phyloP scores from a whole-genome alignment of 92 coral and sea anemone genomes.

The Epizoanthus stellaris region DNA sequence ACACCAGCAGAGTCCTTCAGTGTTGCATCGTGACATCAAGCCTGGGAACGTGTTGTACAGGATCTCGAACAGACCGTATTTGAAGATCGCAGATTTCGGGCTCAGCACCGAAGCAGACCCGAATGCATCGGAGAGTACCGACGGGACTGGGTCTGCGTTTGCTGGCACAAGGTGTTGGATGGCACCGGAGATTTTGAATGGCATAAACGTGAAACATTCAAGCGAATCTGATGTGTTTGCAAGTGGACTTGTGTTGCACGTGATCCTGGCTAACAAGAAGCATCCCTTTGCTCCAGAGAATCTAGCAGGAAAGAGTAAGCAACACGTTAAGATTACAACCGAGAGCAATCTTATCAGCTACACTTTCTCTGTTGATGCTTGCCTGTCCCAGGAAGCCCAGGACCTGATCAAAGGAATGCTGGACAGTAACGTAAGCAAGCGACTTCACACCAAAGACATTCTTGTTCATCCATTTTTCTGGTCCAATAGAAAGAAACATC shows the following conservation, averaged over 20 bases:
- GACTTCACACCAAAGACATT: neutral
- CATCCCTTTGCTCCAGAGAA: conserved; percentile 11
- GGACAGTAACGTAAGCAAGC: neutral
- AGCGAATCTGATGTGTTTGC: neutral
- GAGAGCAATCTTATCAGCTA: neutral
- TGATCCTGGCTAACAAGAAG: neutral
- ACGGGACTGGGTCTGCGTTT: neutral
- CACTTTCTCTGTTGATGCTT: neutral
- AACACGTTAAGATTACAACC: neutral
- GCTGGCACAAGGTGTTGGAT: neutral
- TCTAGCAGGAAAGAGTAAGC: neutral
- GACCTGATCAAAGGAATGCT: neutral
- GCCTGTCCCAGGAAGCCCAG: neutral
- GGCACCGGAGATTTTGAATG: neutral
- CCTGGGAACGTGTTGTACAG: too few relatives aligned
- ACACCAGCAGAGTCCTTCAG: too few relatives aligned
- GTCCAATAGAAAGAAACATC: neutral
- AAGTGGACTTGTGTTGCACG: conserved; percentile 8
- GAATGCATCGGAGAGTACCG: neutral
- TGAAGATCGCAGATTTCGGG: too few relatives aligned
- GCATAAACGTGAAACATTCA: neutral
- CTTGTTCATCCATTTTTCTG: neutral
- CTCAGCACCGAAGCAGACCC: too few relatives aligned
- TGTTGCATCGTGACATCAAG: too few relatives aligned
- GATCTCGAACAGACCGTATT: too few relatives aligned